Base-by-base conservation (phyloP, 2,888 invertebrate genomes). In the Pheosia tremula region DNA sequence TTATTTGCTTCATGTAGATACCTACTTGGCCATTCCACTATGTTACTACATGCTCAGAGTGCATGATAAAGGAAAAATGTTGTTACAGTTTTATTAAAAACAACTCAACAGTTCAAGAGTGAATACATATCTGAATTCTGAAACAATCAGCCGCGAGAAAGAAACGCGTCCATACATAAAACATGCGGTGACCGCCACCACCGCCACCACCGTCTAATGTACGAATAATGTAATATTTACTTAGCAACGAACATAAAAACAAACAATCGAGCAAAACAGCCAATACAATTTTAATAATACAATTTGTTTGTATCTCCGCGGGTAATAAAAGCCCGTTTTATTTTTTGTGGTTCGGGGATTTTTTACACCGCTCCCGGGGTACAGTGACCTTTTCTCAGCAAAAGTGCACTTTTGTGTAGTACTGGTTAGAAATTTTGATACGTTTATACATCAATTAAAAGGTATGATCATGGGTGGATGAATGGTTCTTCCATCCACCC, bases 261-360 rank as follows among this genome's bases (percentile, higher is more conserved):
- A 71, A 75, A 73, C 73, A 73, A 71, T 73, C 62, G 65, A 61
- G 73, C 60, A 74, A 67, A 75, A 71, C 71, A 66, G 66, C 50
- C 71, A 61, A 68, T 75, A 75, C 75, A 70, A 73, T 66, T 67
- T 68, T 73, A 62, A 75, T 75, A 75, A 73, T 67, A 73, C 68
- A 65, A 62, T 56, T 59, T 68, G 68, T 69, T 69, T 74, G 62
- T 74, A 67, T 75, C 64, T 74, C 61, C 54, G 65, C 56, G 62
- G 56, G 68, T 49, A 63, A 64, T 73, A 75, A 73, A 74, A 71
- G 66, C 66, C 67, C 59, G 67, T 62, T 71, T 71, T 67, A 62
- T 73, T 71, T 74, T 74, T 68, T 72, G 71, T 67, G 64, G 71
- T 64, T 63, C 62, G 53, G 61, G 62, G 58, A 57, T 66, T 68